A percentile compares a stretch with the other conserved stretches of the same genome.
Conservation (phyloP, 1,140 invertebrate species). For the Leptinotarsa undecemlineata region DNA sequence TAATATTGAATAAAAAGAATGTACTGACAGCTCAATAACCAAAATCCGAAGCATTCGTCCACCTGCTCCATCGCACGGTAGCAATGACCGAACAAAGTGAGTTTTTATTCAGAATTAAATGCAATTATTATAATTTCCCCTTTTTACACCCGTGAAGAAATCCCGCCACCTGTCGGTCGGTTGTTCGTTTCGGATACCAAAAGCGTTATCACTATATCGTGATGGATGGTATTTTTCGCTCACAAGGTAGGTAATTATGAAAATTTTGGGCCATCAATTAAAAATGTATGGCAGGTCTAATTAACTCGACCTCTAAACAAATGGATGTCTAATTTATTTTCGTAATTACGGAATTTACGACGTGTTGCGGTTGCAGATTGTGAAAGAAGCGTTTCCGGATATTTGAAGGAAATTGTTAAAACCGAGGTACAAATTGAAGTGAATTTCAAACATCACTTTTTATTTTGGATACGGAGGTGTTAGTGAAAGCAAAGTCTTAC, state of each 20-base stretch:
- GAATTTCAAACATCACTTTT: too few relatives aligned
- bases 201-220: not conserved
- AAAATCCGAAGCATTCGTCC: not conserved
- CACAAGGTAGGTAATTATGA: not conserved
- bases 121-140: constrained; percentile 1
- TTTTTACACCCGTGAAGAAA: not conserved
- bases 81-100: constrained; percentile 1
- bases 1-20: too few relatives aligned
- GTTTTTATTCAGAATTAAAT: constrained; percentile 4
- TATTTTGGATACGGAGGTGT: too few relatives aligned
- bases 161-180: not conserved
- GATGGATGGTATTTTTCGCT: constrained; percentile 2
- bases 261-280: constrained; percentile 3
- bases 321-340: not conserved
- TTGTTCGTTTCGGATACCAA: not conserved
- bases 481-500: too few relatives aligned
- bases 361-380: not conserved
- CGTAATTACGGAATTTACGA: not conserved
- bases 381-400: not conserved
- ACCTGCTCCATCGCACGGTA: not conserved
- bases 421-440: too few relatives aligned
- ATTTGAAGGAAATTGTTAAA: too few relatives aligned
- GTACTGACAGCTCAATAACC: not conserved
- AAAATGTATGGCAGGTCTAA: not conserved
- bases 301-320: not conserved